Evolutionary conservation across 1,140 invertebrate genomes (phyloP).

Genomic region (Varroa destructor): DNA sequence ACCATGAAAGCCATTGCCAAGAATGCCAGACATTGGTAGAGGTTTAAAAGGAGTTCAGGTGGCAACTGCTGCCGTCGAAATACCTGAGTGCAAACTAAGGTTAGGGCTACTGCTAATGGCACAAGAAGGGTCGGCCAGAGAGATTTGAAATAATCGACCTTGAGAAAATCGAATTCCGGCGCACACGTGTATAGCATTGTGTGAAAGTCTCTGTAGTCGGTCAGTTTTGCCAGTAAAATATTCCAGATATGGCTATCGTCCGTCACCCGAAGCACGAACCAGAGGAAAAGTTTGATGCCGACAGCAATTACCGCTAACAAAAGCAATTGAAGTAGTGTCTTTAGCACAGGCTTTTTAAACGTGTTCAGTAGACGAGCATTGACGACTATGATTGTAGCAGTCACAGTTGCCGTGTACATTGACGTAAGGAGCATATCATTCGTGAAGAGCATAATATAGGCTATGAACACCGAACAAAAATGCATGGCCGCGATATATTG

Average conservation of each 20-base stretch:
- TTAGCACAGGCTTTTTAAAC: conserved; percentile 36
- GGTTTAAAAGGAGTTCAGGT: conserved; percentile 47
- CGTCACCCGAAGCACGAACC: conserved; percentile 42
- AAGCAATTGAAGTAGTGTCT: conserved; percentile 39
- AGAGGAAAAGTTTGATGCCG: conserved; percentile 43
- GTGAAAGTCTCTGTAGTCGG: conserved; percentile 60
- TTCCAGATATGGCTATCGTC: conserved; percentile 56
- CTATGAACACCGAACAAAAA: conserved; percentile 17
- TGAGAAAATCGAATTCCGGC: conserved; percentile 66
- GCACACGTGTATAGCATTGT: conserved; percentile 70
- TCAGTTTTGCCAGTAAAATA: conserved; percentile 60
- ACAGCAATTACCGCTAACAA: conserved; percentile 40
- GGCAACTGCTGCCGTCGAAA: conserved; percentile 38
- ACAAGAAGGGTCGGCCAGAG: conserved; percentile 17
- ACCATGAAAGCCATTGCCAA: conserved; percentile 59
- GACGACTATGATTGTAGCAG: conserved; percentile 41
- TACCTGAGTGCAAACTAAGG: conserved; percentile 27
- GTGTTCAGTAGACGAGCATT: conserved; percentile 2
- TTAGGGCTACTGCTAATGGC: conserved; percentile 3
- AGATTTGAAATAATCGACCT: conserved; percentile 38
- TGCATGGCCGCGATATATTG: conserved; percentile 17
- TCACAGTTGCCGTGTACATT: conserved; percentile 45
- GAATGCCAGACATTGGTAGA: conserved; percentile 54
- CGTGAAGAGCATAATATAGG: conserved; percentile 48
- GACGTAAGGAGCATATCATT: conserved; percentile 56